Base-by-base conservation (phyloP, 1,140 invertebrate genomes). In the Philotrypesis tridentata region DNA sequence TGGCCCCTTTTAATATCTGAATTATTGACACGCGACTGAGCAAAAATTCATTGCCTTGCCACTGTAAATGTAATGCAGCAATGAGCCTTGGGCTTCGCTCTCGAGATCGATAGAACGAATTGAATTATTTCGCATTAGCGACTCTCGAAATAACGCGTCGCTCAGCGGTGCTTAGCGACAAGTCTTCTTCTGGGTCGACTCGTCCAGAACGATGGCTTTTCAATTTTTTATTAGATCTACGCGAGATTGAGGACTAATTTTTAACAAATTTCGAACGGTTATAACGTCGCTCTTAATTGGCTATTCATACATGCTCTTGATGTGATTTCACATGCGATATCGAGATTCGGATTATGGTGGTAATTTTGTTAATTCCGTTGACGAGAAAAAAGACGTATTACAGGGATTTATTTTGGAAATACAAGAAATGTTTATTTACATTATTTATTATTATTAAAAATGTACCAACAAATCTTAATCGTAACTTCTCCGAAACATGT, bases 121-220 rank as follows among this genome's bases (percentile, higher is more conserved):
- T 75, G 29, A 81, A 81, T 81, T 68, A 76, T 81, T 81, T 70
- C 40, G 40, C 65, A 61, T 81, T 76, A 75, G 40, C 63, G 37
- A 68, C 60, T 74, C 61, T 81, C 72, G 65, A 82, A 70, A 82
- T 82, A 76, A 71, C 48, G 29, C 21, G 33, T 37, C 33, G 33
- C 9, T 37, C 33, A 14, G 7, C 48, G 17, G 48, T 25, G 63
- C 63, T 65, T 70, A 60, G 25, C 40, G 21, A 68, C 23, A 8
- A 77, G 23, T 77, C 31, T 76, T 25, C 27, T 65, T 65, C 25
- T 17, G 63, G 11, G 2, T 65, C 21, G n/a, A 23, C 11, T 12
- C 33, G 3, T 9, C 11, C 14, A 65, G 31, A 65, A 29, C 48
- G 48, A n/a, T 17, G 48, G 48, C 14, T 55, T 55, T 55, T 55